Conservation (phyloP, 2,797 vertebrate species). For the Coregonus suidteri region DNA sequence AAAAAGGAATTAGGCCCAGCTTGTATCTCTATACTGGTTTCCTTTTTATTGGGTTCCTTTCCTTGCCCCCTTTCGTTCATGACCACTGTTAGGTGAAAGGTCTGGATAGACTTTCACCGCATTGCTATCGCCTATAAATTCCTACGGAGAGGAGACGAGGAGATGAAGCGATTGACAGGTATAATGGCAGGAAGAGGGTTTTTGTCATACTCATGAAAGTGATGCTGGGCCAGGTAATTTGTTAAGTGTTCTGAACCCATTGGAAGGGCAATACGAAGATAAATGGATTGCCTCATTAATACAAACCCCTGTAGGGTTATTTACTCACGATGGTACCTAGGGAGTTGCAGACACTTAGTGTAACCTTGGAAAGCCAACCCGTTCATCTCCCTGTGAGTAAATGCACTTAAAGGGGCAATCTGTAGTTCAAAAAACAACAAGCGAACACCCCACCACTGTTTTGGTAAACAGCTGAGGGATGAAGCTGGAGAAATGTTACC, state of each 20-base stretch:
- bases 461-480: not conserved
- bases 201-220: not conserved
- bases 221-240: conserved; percentile 48
- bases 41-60: not conserved
- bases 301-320: conserved; percentile 58
- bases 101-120: not conserved
- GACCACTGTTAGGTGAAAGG: not conserved
- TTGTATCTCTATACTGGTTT: not conserved
- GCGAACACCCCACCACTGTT: not conserved
- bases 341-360: conserved; percentile 15
- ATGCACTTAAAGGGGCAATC: not conserved
- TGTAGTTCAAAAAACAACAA: not conserved
- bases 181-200: not conserved
- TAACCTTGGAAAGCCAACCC: not conserved
- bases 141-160: not conserved
- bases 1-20: too few relatives aligned
- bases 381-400: not conserved
- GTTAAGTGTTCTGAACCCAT: conserved; percentile 55
- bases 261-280: conserved; percentile 57
- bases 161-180: not conserved
- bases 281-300: conserved; percentile 66
- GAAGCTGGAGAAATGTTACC: not conserved
- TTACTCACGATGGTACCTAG: conserved; percentile 45
- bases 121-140: not conserved
- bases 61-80: not conserved